phyloP scores from a whole-genome alignment of 2,888 invertebrate genomes.

The Cheilosia scutellata region DNA sequence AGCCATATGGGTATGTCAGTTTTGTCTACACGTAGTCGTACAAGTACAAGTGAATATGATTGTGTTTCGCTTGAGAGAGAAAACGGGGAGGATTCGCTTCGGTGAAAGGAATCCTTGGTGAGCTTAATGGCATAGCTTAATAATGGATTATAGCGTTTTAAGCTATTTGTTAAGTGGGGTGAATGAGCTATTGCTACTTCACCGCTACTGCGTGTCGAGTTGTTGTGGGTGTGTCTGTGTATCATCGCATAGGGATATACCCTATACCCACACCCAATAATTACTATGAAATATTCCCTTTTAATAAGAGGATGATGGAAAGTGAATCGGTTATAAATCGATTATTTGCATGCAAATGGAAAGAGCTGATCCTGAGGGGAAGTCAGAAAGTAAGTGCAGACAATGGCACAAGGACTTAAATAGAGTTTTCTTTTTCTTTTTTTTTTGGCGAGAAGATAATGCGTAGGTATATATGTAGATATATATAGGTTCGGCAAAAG shows the following conservation, averaged over 20 bases:
- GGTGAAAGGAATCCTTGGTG: conserved; percentile 34
- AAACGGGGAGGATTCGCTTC: not conserved
- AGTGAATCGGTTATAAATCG: conserved; percentile 20
- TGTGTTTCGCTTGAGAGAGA: conserved; percentile 11
- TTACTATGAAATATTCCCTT: conserved; percentile 30
- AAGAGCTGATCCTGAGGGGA: not conserved
- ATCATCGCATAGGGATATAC: not conserved
- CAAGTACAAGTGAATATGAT: not conserved
- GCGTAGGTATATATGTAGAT: not conserved
- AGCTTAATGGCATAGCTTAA: conserved; percentile 57
- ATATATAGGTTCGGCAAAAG: not conserved
- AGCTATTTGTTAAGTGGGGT: conserved; percentile 68
- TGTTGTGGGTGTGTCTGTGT: conserved; percentile 6
- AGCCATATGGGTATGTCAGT: conserved; percentile 18
- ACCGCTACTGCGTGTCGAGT: not conserved
- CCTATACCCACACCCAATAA: not conserved
- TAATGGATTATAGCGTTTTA: conserved; percentile 67
- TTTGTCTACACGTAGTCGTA: not conserved
- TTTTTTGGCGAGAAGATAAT: not conserved
- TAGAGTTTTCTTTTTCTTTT: not conserved
- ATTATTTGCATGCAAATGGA: conserved; percentile 39
- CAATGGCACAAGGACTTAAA: conserved; percentile 12
- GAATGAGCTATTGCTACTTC: conserved; percentile 51
- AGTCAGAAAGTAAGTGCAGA: conserved; percentile 12
- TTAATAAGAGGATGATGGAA: conserved; percentile 15